Evolutionary conservation across 2,888 invertebrate species (phyloP).

Genomic region (Asteroscopus sphinx): DNA sequence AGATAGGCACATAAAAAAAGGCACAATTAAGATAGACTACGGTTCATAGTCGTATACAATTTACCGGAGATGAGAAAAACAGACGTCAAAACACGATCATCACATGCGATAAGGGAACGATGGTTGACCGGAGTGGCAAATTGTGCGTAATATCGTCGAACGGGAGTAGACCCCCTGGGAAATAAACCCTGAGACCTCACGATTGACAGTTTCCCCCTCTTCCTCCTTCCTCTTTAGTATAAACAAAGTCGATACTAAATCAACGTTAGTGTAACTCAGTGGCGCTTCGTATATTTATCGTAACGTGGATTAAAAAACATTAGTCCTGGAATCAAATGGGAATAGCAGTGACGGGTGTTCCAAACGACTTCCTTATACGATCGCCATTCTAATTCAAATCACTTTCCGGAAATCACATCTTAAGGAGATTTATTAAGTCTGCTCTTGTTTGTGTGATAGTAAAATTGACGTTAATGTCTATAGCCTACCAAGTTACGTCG

Average conservation of each 20-base stretch:
- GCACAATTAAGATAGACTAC: too few relatives aligned
- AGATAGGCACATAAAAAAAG: too few relatives aligned
- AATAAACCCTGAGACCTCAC: too few relatives aligned
- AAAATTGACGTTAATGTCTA: constrained; percentile 75
- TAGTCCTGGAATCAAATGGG: constrained; percentile 61
- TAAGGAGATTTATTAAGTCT: constrained; percentile 78
- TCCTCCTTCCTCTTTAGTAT: neutral
- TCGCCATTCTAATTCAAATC: constrained; percentile 73
- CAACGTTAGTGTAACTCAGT: constrained; percentile 33
- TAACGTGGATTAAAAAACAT: constrained; percentile 54
- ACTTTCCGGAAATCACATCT: constrained; percentile 77
- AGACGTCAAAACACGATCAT: too few relatives aligned
- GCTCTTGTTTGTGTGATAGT: constrained; percentile 76
- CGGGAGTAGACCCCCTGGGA: too few relatives aligned
- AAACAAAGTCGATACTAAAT: constrained; percentile 27
- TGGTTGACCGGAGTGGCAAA: too few relatives aligned
- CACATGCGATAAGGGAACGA: too few relatives aligned
- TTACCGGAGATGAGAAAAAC: too few relatives aligned
- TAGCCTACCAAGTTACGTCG: constrained; percentile 76
- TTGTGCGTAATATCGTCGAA: too few relatives aligned
- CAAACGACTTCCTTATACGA: constrained; percentile 74
- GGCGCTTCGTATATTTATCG: constrained; percentile 39
- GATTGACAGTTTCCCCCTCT: too few relatives aligned
- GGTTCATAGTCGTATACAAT: too few relatives aligned
- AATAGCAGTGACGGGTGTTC: constrained; percentile 72